Percentiles rank a stretch among this genome's conserved stretches.
Conservation (phyloP, 2,113 vertebrate species). For the Macaca fascicularis region T2T-MFA8v1.1 NC_088395.1:11162001-11162500, state of each 20-base stretch:
- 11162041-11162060: background rate
- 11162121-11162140: background rate
- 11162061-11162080: background rate
- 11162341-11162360: conserved; percentile 50
- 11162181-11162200: background rate
- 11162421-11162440: conserved; percentile 54
- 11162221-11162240: background rate
- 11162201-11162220: background rate
- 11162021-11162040: background rate
- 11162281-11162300: background rate
- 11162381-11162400: conserved; percentile 81
- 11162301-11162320: background rate
- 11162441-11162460: background rate
- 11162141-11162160: background rate
- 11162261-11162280: background rate
- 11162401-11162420: conserved; percentile 89
- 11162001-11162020: background rate
- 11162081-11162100: background rate
- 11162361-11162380: conserved; percentile 86
- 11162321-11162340: conserved; percentile 61
- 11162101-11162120: background rate
- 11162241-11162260: too few relatives aligned
- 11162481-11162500: conserved; percentile 54
- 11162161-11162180: background rate
- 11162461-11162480: background rate